Base-by-base conservation (phyloP, 2,797 vertebrate genomes). In the Leptoclinus maculatus region DNA sequence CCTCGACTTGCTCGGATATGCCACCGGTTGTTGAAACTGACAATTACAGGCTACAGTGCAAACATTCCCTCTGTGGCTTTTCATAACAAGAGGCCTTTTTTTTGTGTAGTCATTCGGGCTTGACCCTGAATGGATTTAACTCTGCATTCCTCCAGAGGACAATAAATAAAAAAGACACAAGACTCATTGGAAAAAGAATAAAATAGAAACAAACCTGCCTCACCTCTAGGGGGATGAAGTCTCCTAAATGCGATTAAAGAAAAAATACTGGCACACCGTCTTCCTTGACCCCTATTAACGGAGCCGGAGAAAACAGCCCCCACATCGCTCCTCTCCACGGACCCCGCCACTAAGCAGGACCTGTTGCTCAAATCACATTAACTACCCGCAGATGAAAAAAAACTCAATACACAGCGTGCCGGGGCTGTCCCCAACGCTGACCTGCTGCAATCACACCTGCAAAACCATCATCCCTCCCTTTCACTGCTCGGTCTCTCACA, bases 311-410 rank as follows among this genome's bases (percentile, higher is more conserved):
- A 89, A 82, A 67, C 45, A 56, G 25, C 59, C 59, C 34, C 72
- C 70, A 27, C 53, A 56, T 64, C 54, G 63, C 77, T 77, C 5
- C 36, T 59, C 45, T 71, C 25, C 39, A n/a, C 66, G 68, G 60
- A 56, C 45, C 32, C 60, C 19, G 27, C 72, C 76, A 67, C 78
- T 56, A 80, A 88, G 69, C 78, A 69, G 67, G 75, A 92, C 78
- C 82, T 80, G 82, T 87, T 85, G 81, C 79, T 87, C 56, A 85
- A 91, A 92, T 84, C 88, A 78, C 81, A 87, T 91, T 86, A 82
- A 76, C 69, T 53, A 83, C 74, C 54, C 23, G 65, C 58, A 71
- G 83, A 88, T 73, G 80, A 80, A 8, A 17, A n/a, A 47, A 32
- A 6, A 84, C 74, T 66, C 78, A 77, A 86, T 72, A 71, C 25